These are phyloP conservation scores for Chionis minor DNA, from an alignment of 2,113 vertebrate genomes.

Conservation along the genomic window DNA sequence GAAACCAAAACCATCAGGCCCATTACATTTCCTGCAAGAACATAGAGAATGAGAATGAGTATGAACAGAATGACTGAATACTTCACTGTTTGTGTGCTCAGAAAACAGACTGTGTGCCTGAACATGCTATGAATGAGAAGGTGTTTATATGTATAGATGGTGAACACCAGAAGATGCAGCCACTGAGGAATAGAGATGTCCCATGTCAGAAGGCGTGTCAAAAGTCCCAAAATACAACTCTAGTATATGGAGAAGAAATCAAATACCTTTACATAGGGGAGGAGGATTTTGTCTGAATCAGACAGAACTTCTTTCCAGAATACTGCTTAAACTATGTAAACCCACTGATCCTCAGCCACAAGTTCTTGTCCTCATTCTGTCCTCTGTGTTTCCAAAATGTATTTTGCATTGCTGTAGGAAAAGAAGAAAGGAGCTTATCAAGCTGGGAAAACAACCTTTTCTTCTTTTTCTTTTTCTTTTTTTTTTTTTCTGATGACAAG, in stretches of 20 bases:
- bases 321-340: background rate
- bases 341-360: background rate
- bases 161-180: background rate
- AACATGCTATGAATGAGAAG: background rate
- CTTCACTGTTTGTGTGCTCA: background rate
- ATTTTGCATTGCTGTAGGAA: background rate
- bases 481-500: background rate
- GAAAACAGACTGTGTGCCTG: background rate
- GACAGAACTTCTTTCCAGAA: background rate
- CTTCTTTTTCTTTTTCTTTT: background rate
- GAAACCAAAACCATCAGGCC: background rate
- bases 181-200: background rate
- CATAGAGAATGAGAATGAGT: background rate
- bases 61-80: background rate
- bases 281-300: background rate
- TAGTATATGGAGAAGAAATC: background rate
- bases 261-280: background rate
- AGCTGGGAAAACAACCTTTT: background rate
- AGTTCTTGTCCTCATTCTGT: background rate
- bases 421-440: background rate
- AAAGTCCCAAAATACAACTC: background rate
- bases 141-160: background rate
- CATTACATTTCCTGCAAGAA: background rate
- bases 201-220: background rate
- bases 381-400: background rate